Percentiles rank a stretch among this genome's conserved stretches.
phyloP scores from a whole-genome alignment of 2,797 vertebrate species.

The Karalla daura region DNA sequence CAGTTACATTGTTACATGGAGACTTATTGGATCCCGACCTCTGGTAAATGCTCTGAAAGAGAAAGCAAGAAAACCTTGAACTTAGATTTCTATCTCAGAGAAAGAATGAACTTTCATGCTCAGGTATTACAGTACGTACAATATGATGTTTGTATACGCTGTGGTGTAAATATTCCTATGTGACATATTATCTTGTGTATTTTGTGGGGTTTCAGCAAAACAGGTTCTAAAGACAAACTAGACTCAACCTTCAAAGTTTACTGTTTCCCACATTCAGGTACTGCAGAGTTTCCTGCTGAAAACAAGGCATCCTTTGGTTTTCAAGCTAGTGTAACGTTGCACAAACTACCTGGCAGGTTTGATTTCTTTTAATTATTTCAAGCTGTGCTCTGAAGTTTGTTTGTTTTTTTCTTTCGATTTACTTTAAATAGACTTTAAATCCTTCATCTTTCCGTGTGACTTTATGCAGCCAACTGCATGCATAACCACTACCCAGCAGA shows the following conservation, averaged over 20 bases:
- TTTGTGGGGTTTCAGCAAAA: neutral
- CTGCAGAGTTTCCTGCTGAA: neutral
- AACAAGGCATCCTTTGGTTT: too few species aligned
- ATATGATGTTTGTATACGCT: neutral
- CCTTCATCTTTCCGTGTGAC: constrained; percentile 52
- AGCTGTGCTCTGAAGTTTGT: constrained; percentile 38
- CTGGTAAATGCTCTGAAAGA: neutral
- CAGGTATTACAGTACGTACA: neutral
- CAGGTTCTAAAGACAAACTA: neutral
- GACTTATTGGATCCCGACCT: neutral
- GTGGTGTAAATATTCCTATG: neutral
- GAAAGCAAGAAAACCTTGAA: neutral
- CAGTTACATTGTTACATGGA: neutral
- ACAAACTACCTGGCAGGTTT: constrained; percentile 33
- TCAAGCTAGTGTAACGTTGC: too few species aligned
- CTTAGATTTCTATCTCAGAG: neutral
- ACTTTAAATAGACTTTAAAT: constrained; percentile 63
- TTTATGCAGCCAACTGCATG: constrained; percentile 57
- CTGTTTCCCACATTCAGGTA: neutral
- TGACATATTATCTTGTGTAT: neutral
- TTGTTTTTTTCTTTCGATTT: constrained; percentile 21
- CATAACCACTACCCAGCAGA: constrained; percentile 73
- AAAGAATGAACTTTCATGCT: neutral
- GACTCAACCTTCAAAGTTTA: neutral
- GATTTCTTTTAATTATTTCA: constrained; percentile 54